A percentile compares a stretch with the other conserved stretches of the same genome.
phyloP scores from a whole-genome alignment of 1,140 invertebrate genomes.

The Lycorma delicatula region DNA sequence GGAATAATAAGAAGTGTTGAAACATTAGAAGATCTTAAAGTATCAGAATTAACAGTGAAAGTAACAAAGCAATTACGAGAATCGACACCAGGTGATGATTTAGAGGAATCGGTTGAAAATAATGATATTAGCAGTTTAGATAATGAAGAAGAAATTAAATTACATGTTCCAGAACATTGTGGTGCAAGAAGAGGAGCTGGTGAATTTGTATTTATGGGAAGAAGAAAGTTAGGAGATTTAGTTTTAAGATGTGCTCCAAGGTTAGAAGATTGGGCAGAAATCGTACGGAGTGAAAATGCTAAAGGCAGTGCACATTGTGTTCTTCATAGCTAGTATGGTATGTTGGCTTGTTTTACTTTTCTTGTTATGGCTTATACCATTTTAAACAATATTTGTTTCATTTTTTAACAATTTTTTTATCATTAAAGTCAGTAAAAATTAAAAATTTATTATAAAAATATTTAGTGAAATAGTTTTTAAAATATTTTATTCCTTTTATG shows the following conservation, averaged over 20 bases:
- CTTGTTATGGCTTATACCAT: too few species aligned
- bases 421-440: too few species aligned
- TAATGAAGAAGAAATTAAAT: slow-evolving; percentile 30
- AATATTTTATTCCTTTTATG: too few species aligned
- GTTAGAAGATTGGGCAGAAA: slow-evolving; percentile 53
- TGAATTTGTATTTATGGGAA: slow-evolving; percentile 71
- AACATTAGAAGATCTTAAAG: slow-evolving; percentile 50
- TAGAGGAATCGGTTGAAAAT: slow-evolving; percentile 28
- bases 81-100: slow-evolving; percentile 37
- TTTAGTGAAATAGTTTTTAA: too few species aligned
- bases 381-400: too few species aligned
- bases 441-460: too few species aligned
- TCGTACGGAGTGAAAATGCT: slow-evolving; percentile 47
- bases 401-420: too few species aligned
- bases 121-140: slow-evolving; percentile 33
- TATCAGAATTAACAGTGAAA: slow-evolving; percentile 55
- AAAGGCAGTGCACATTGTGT: slow-evolving; percentile 56
- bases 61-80: slow-evolving; percentile 56
- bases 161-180: slow-evolving; percentile 53
- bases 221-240: slow-evolving; percentile 58
- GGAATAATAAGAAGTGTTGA: slow-evolving; percentile 57
- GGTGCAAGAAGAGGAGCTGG: slow-evolving; percentile 58
- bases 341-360: neutral
- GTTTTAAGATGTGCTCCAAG: slow-evolving; percentile 62
- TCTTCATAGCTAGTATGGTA: slow-evolving; percentile 39